phyloP scores from a whole-genome alignment of 2,888 invertebrate genomes.

The Petrolisthes manimaculis region DNA sequence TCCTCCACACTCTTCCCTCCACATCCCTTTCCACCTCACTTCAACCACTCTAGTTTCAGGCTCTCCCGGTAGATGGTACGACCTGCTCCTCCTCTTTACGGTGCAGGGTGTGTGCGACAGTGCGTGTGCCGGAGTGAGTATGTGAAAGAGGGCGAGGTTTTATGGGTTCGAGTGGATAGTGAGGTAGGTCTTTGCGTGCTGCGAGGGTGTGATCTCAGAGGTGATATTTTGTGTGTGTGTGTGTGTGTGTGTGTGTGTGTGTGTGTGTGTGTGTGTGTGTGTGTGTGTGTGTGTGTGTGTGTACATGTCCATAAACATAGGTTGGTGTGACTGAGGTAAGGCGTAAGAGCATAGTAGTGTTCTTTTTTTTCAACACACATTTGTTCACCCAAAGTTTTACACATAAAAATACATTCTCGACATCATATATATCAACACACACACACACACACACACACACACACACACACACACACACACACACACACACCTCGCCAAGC shows the following conservation, averaged over 20 bases:
- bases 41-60: not conserved
- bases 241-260: constrained; percentile 1
- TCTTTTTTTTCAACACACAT: too few species aligned
- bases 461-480: constrained; percentile 24
- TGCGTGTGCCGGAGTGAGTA: not conserved
- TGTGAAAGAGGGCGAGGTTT: not conserved
- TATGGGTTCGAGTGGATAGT: not conserved
- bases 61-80: not conserved
- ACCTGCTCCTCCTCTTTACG: not conserved
- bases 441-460: not conserved
- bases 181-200: too few species aligned
- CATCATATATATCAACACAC: not conserved
- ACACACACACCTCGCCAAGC: constrained; percentile 19
- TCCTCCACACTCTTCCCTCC: too few species aligned
- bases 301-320: not conserved
- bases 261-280: constrained; percentile 9
- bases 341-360: too few species aligned
- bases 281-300: constrained; percentile 10
- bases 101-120: not conserved
- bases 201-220: not conserved
- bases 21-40: too few species aligned
- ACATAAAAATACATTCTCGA: not conserved
- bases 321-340: not conserved
- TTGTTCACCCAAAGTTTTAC: not conserved
- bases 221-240: not conserved